Base-by-base conservation (phyloP, 2,888 invertebrate species). In the Cosmopolites sordidus region DNA sequence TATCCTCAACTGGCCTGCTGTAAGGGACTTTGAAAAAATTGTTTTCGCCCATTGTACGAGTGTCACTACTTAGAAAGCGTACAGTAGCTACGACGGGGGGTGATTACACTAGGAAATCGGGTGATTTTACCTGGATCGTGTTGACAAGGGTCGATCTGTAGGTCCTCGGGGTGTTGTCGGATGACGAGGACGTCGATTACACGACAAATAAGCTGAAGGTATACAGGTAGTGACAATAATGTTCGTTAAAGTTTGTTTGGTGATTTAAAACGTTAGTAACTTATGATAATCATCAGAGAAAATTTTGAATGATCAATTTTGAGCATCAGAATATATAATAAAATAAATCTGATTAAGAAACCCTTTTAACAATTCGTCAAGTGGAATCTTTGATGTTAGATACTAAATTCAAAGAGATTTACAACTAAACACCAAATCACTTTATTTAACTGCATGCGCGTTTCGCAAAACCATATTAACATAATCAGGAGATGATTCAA, bases 51-150 rank as follows among this genome's bases (percentile, higher is more conserved):
- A 71, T 73, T 73, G 72, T 73, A 58, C 64, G 71, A 70, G 72
- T 73, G 73, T 74, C 73, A 73, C 66, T 73, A 71, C 72, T 73
- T 72, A 73, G 72, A 67, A 65, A 66, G 64, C 66, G 62, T 65
- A 70, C 69, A 69, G 71, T 70, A 70, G 69, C 68, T 54, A 60
- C 64, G 62, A 60, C 63, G 69, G 69, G 68, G 69, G 67, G 66
- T 68, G 67, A 64, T 62, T 69, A 64, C 62, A 59, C 65, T 64
- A 65, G 64, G 64, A 64, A 61, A 62, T 62, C 61, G 63, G 62
- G 70, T 70, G 70, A 72, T 70, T 70, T 68, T 72, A 72, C 72
- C 72, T 72, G 71, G 39, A 17, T 4, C 42, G 61, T 54, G 66
- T 67, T 64, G 66, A 66, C 67, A 65, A 59, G 64, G 65, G 63